phyloP scores from a whole-genome alignment of 2,888 invertebrate genomes.

The Aricia artaxerxes region DNA sequence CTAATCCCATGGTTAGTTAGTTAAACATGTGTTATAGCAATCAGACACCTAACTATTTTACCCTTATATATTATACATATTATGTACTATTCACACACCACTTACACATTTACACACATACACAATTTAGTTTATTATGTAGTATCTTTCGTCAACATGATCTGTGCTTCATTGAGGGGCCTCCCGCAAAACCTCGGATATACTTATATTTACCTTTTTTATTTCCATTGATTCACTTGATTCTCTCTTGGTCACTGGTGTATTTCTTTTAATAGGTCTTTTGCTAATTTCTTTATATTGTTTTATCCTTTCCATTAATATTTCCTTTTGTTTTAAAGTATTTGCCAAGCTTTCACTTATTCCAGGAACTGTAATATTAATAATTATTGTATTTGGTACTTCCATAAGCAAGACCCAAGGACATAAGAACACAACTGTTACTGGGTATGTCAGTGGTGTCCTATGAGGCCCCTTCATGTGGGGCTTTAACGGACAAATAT shows the following conservation, averaged over 20 bases:
- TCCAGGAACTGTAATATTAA: conserved; percentile 64
- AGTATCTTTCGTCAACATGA: neutral
- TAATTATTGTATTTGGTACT: neutral
- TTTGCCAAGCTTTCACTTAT: conserved; percentile 76
- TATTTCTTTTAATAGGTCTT: conserved; percentile 60
- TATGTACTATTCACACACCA: too few relatives aligned
- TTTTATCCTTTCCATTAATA: conserved; percentile 74
- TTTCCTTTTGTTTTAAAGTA: conserved; percentile 72
- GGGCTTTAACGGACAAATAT: too few relatives aligned
- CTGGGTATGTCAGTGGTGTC: too few relatives aligned
- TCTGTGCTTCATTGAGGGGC: neutral
- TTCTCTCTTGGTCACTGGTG: conserved; percentile 53
- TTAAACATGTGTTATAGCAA: too few relatives aligned
- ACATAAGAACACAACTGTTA: too few relatives aligned
- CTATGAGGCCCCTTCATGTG: too few relatives aligned
- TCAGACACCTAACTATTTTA: neutral
- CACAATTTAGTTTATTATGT: neutral
- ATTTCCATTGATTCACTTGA: conserved; percentile 47
- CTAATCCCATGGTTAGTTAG: too few relatives aligned
- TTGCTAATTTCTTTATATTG: conserved; percentile 76
- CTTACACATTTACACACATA: neutral
- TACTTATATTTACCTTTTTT: conserved; percentile 42
- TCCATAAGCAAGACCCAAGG: neutral
- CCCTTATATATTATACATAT: too few relatives aligned
- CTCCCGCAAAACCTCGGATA: neutral